Conservation (phyloP, 2,797 vertebrate genomes). For the Microchirus variegatus region DNA sequence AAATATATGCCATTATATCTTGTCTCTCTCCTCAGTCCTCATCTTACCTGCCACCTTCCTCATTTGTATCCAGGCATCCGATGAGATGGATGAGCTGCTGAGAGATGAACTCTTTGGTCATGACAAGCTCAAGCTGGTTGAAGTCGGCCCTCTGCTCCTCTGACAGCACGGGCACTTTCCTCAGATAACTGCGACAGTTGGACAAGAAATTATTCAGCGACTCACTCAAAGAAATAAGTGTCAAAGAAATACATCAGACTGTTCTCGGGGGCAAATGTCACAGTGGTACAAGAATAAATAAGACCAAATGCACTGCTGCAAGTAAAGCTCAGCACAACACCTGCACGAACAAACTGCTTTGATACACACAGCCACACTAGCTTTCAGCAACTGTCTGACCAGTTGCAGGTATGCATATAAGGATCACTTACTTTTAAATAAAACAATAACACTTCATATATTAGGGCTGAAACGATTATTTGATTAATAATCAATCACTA, state of each 20-base stretch:
- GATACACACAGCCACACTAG: too few species aligned
- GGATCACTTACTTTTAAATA: too few species aligned
- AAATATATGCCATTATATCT: too few species aligned
- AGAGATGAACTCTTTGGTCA: slow-evolving; percentile 95
- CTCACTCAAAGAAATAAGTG: too few species aligned
- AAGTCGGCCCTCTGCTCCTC: slow-evolving; percentile 90
- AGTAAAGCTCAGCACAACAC: neutral
- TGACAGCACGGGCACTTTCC: slow-evolving; percentile 83
- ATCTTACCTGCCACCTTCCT: slow-evolving; percentile 94
- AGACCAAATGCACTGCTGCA: neutral
- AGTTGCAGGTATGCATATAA: too few species aligned
- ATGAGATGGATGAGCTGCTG: slow-evolving; percentile 92
- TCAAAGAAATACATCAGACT: neutral
- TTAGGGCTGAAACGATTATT: too few species aligned
- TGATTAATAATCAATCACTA: too few species aligned
- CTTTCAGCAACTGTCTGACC: too few species aligned
- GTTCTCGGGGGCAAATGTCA: neutral
- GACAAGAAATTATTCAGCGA: too few species aligned
- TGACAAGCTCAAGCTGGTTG: slow-evolving; percentile 87
- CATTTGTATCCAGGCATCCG: slow-evolving; percentile 89
- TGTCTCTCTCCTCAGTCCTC: too few species aligned
- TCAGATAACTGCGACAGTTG: slow-evolving; percentile 77
- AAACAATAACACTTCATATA: too few species aligned
- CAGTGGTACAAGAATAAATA: neutral
- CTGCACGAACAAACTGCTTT: neutral